Conservation (phyloP, 2,797 vertebrate genomes). For the Takifugu rubripes region DNA sequence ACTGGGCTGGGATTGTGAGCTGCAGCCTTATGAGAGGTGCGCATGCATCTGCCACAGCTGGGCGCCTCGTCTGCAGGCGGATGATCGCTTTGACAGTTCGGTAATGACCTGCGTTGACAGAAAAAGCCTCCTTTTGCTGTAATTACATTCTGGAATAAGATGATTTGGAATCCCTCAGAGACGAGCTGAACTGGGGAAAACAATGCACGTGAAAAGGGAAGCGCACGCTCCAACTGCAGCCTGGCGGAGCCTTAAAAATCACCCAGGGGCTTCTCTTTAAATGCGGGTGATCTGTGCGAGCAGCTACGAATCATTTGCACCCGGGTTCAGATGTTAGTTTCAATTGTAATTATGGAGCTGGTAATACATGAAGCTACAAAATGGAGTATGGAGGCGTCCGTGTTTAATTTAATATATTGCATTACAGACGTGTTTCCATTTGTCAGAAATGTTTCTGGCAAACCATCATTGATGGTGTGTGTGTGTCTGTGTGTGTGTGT, state of each 20-base stretch:
- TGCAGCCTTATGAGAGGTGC: constrained; percentile 38
- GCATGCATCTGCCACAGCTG: constrained; percentile 56
- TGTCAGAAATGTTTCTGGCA: constrained; percentile 1
- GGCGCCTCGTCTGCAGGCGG: constrained; percentile 56
- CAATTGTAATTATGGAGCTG: constrained; percentile 13
- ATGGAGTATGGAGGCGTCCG: too few relatives aligned
- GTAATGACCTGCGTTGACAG: constrained; percentile 65
- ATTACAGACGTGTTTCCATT: constrained; percentile 4
- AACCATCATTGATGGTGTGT: not conserved
- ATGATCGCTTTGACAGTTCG: constrained; percentile 70
- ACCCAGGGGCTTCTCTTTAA: constrained; percentile 44
- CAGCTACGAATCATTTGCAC: constrained; percentile 33
- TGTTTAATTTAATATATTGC: too few relatives aligned
- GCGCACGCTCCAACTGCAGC: constrained; percentile 59
- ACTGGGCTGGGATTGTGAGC: constrained; percentile 35
- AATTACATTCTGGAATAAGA: constrained; percentile 70
- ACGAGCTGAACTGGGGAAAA: constrained; percentile 49
- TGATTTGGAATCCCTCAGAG: constrained; percentile 59
- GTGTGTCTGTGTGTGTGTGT: too few relatives aligned
- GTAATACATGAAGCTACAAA: too few relatives aligned
- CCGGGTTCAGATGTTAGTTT: constrained; percentile 7
- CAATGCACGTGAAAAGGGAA: constrained; percentile 56
- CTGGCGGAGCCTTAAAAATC: constrained; percentile 56
- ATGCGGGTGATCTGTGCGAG: constrained; percentile 50
- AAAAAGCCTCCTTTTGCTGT: constrained; percentile 58